phyloP scores from a whole-genome alignment of 2,888 invertebrate genomes.

The Zaprionus lineosus region DNA sequence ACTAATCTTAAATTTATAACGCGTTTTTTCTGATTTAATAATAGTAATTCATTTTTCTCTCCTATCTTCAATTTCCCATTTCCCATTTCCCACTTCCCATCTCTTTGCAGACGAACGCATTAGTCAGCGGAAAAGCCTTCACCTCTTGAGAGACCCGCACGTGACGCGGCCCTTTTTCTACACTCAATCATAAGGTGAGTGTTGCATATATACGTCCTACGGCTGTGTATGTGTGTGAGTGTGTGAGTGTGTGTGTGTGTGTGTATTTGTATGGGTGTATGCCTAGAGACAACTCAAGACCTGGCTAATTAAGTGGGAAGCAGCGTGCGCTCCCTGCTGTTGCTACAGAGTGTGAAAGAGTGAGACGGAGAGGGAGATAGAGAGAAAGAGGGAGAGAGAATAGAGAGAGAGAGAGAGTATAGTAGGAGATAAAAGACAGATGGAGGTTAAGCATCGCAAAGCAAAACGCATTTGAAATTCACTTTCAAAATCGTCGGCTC shows the following conservation, averaged over 20 bases:
- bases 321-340: too few relatives aligned
- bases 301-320: slow-evolving; percentile 41
- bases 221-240: slow-evolving; percentile 1
- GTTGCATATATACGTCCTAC: slow-evolving; percentile 8
- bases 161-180: slow-evolving; percentile 63
- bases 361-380: background rate
- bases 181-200: slow-evolving; percentile 66
- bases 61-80: slow-evolving; percentile 2
- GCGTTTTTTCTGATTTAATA: slow-evolving; percentile 32
- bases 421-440: too few relatives aligned
- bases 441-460: slow-evolving; percentile 4
- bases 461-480: slow-evolving; percentile 49
- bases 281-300: slow-evolving; percentile 18
- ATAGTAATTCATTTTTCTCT: slow-evolving; percentile 52
- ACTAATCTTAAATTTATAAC: too few relatives aligned
- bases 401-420: background rate
- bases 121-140: slow-evolving; percentile 63
- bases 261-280: background rate
- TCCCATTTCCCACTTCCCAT: slow-evolving; percentile 12
- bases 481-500: slow-evolving; percentile 53
- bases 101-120: slow-evolving; percentile 44
- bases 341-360: background rate
- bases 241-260: background rate
- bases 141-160: slow-evolving; percentile 35
- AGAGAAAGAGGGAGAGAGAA: background rate